Conservation (phyloP, 2,797 vertebrate species). For the Pantherophis alleghaniensis region DNA sequence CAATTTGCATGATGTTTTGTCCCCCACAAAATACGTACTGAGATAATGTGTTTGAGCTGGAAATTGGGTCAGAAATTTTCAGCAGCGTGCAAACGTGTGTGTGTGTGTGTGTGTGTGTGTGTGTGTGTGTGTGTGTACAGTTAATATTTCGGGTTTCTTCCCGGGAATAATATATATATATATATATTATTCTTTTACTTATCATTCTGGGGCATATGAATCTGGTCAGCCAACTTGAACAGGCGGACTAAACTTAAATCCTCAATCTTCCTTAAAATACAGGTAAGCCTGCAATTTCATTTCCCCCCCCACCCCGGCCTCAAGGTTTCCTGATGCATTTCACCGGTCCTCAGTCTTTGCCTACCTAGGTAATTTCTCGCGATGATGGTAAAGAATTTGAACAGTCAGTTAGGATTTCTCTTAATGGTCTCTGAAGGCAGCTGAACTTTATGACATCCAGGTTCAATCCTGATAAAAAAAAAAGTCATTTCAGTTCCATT, state of each 20-base stretch:
- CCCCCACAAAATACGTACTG: not conserved
- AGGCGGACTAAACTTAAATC: not conserved
- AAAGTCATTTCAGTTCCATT: constrained; percentile 12
- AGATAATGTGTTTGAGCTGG: not conserved
- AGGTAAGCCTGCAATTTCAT: not conserved
- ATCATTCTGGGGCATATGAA: not conserved
- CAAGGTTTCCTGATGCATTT: not conserved
- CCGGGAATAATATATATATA: too few relatives aligned
- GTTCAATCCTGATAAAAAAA: not conserved
- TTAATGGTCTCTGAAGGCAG: not conserved
- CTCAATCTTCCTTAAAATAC: not conserved
- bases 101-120: too few relatives aligned
- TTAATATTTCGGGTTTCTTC: too few relatives aligned
- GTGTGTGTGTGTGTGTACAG: too few relatives aligned
- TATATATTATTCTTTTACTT: not conserved
- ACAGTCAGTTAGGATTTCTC: constrained; percentile 3
- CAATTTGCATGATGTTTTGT: not conserved
- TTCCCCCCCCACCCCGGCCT: too few relatives aligned
- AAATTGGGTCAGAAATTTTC: not conserved
- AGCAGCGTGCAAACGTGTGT: not conserved
- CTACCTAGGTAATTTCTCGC: not conserved
- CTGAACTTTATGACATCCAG: fast-evolving
- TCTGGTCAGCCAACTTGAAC: not conserved
- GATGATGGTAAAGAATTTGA: not conserved
- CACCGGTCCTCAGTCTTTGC: not conserved